Conservation (phyloP, 2,888 invertebrate species). For the Cyaniris semiargus region DNA sequence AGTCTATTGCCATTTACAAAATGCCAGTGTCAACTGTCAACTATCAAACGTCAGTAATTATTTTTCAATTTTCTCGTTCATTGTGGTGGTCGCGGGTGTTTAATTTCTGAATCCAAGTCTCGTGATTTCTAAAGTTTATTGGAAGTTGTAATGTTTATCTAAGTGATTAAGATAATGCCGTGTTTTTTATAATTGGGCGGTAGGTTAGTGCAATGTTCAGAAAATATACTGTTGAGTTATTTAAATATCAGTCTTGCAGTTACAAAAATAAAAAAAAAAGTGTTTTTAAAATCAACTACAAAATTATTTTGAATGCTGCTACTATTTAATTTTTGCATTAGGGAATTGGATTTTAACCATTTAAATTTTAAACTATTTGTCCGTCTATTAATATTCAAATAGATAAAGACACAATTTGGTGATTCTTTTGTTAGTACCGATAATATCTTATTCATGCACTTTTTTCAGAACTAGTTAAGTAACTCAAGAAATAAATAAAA, state of each 20-base stretch:
- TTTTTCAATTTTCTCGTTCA: neutral
- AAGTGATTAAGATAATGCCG: conserved; percentile 13
- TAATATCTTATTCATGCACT: neutral
- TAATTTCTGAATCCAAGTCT: conserved; percentile 13
- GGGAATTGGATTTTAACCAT: neutral
- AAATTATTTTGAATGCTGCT: neutral
- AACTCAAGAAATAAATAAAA: neutral
- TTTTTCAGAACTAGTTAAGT: neutral
- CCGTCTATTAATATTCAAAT: neutral
- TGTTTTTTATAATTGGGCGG: conserved; percentile 8
- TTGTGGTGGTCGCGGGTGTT: conserved; percentile 29
- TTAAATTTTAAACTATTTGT: neutral
- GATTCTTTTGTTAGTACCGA: neutral
- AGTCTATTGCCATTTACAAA: neutral
- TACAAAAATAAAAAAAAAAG: neutral
- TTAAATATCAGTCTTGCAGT: neutral
- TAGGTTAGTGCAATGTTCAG: neutral
- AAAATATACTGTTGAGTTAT: neutral
- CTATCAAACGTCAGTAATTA: neutral
- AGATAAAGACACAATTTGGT: neutral
- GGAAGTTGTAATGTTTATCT: conserved; percentile 20
- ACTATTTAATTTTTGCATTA: neutral
- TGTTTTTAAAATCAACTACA: neutral
- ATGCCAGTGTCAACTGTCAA: conserved; percentile 21
- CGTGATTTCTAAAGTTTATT: conserved; percentile 31